Base-by-base conservation (phyloP, 2,888 invertebrate species). In the Pyrrhosoma nymphula region DNA sequence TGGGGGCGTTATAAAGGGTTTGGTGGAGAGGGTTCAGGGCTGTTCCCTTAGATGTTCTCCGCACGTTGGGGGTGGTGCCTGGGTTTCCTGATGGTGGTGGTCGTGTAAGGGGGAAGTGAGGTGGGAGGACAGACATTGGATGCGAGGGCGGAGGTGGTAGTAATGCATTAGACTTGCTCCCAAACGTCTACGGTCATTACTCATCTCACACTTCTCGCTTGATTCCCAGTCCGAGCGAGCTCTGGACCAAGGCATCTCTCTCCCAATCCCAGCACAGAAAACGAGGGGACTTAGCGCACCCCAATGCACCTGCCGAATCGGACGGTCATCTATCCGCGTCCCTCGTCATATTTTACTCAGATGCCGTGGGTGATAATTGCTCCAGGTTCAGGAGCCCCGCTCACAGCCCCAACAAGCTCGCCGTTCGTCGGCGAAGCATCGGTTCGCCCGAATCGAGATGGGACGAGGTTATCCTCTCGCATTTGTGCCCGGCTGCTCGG, bases 141-240 rank as follows among this genome's bases (percentile, higher is more conserved):
- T 30, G 8, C 20, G 47, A 47, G 47, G 47, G 4, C 18, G 89
- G 26, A n/a, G 63, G 26, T 47, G 69, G 35, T n/a, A 47, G 69
- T 20, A 69, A 63, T 39, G 93, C 93, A 93, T 93, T 93, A 93
- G 75, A 39, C 93, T 47, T 93, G 69, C 93, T 75, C 69, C 35
- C 69, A 69, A 82, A 93, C 69, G 93, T 63, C 55, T 93, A n/a
- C 18, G 93, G 63, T 69, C 93, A 93, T 93, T 93, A 93, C 93
- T 93, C 93, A 93, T 93, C 93, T 69, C 69, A 4, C n/a, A 30
- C 56, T 20, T 56, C 26, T 14, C 63, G 69, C 47, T 63, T 93
- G 63, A 69, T 69, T 93, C 63, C 39, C 39, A 4, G 93, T 63
- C 69, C 47, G 47, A 16, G 39, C 23, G 63, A 23, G 69, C 26